Percentiles rank a stretch among this genome's conserved stretches.
phyloP scores from a whole-genome alignment of 2,113 vertebrate species.

The Trichomycterus rosablanca region DNA sequence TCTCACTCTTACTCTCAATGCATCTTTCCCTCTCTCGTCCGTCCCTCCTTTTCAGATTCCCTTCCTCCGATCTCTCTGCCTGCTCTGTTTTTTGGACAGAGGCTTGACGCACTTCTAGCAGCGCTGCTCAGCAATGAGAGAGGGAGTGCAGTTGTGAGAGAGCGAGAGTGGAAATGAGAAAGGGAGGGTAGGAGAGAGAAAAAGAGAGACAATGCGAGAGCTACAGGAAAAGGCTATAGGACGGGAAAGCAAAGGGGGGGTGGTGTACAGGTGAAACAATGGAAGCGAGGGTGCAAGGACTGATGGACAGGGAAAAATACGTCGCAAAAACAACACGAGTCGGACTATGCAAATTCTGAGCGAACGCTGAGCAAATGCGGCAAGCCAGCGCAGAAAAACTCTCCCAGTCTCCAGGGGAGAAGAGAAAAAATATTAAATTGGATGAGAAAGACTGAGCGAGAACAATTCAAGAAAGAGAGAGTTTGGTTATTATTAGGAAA shows the following conservation, averaged over 20 bases:
- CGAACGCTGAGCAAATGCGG: constrained; percentile 3
- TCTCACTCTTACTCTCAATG: background rate
- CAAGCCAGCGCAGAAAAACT: background rate
- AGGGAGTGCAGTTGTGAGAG: background rate
- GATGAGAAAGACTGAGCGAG: background rate
- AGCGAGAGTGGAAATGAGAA: background rate
- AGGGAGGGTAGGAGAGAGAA: constrained; percentile 28
- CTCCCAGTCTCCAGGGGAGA: background rate
- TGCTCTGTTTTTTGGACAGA: constrained; percentile 24
- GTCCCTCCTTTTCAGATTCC: background rate
- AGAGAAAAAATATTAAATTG: background rate
- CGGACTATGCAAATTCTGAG: constrained; percentile 22
- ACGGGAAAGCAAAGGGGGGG: background rate
- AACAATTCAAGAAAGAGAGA: background rate
- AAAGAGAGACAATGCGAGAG: constrained; percentile 2
- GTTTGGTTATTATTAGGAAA: too few species aligned
- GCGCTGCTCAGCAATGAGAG: constrained; percentile 32
- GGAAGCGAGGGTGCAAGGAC: background rate
- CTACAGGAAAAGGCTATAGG: background rate
- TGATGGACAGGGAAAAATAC: background rate
- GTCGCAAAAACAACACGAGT: constrained; percentile 1
- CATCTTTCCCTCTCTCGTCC: background rate
- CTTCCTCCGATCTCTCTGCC: constrained; percentile 6
- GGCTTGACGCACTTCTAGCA: constrained; percentile 40
- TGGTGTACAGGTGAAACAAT: constrained; percentile 24